Conservation (phyloP, 2,113 vertebrate genomes). For the Stomatorhinus ivindoensis region DNA sequence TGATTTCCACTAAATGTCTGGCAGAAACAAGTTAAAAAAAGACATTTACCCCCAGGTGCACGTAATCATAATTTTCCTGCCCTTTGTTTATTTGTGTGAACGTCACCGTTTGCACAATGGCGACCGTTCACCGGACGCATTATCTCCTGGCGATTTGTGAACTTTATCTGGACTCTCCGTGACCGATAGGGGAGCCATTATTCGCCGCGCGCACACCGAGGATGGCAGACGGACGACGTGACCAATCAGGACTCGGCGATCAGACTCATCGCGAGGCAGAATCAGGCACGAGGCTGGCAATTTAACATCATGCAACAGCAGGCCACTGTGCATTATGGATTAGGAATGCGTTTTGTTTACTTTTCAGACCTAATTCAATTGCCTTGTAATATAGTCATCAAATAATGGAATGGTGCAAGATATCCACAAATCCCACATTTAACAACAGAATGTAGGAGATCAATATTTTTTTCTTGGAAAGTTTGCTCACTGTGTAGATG, state of each 20-base stretch:
- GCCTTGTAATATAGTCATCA: background rate
- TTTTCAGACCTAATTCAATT: background rate
- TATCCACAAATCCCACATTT: background rate
- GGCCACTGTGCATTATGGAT: background rate
- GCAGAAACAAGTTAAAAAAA: constrained; percentile 16
- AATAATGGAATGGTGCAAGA: background rate
- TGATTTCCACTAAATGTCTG: constrained; percentile 37
- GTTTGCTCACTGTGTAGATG: background rate
- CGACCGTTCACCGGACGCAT: too few species aligned
- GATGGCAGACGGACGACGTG: constrained; percentile 16
- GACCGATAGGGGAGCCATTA: constrained; percentile 6
- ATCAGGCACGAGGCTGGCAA: background rate
- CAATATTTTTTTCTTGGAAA: background rate
- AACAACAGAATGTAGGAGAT: background rate
- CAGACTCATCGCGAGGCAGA: constrained; percentile 12
- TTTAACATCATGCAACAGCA: constrained; percentile 10
- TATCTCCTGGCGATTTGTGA: background rate
- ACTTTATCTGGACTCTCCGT: background rate
- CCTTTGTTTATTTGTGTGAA: background rate
- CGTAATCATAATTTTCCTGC: background rate
- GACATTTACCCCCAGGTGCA: constrained; percentile 11
- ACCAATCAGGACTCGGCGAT: constrained; percentile 6
- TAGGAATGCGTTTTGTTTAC: background rate
- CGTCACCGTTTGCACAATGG: background rate
- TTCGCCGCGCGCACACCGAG: background rate